phyloP scores from a whole-genome alignment of 2,888 invertebrate genomes.

The Stomorhina lunata region DNA sequence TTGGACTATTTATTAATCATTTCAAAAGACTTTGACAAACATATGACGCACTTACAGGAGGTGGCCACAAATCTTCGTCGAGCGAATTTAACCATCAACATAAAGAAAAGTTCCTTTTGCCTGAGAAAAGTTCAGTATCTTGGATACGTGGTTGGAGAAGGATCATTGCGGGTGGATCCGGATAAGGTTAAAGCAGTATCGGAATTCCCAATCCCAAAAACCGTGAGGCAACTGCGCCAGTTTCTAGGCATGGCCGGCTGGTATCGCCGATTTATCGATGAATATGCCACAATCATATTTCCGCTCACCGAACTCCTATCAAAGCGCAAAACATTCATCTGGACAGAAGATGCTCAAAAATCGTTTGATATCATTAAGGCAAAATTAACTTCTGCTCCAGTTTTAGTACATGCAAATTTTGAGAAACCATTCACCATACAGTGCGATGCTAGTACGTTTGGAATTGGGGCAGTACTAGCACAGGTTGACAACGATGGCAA shows the following conservation, averaged over 20 bases:
- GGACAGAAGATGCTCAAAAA: background rate
- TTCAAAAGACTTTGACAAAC: background rate
- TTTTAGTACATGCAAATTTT: background rate
- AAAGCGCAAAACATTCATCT: background rate
- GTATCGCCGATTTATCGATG: too few relatives aligned
- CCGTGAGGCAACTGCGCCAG: background rate
- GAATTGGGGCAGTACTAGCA: background rate
- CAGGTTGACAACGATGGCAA: background rate
- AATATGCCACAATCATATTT: too few relatives aligned
- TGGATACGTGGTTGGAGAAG: background rate
- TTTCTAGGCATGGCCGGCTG: background rate
- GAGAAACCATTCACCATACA: background rate
- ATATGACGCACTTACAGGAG: background rate
- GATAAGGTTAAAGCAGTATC: background rate
- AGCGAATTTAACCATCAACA: too few relatives aligned
- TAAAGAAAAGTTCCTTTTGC: too few relatives aligned
- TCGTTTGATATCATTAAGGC: background rate
- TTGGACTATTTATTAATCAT: background rate
- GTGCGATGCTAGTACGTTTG: background rate
- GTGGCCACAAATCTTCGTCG: too few relatives aligned
- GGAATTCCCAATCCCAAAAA: background rate
- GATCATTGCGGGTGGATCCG: background rate
- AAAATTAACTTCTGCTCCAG: too few relatives aligned
- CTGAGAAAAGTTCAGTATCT: background rate
- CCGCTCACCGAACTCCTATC: background rate